Evolutionary conservation across 1,140 invertebrate genomes (phyloP), one percentile per base, ranked within the genome.

Genomic region (Oedothorax gibbosus): DNA sequence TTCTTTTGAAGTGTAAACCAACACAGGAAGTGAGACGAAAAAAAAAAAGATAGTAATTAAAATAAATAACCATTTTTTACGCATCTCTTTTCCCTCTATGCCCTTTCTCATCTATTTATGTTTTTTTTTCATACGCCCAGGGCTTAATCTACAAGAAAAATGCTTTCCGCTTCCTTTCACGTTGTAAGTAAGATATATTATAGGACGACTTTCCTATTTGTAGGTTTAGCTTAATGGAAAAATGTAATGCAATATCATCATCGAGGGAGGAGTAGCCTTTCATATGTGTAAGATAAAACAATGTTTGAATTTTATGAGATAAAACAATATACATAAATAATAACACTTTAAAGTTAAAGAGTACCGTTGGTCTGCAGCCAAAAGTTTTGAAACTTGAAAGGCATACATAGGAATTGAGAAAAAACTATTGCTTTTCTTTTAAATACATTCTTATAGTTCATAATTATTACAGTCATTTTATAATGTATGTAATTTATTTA

Each of bases 51-150:
- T 21, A 60, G 75, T 77, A 77, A 77, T 77, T 77, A 77, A 77
- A 77, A 77, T 60, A 77, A 77, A 77, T 77, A 77, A 77, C 57
- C 75, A 11, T 68, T 68, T 68, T 68, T 68, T 68, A 11, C 10
- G 14, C 15, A 68, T 51, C 50, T 18, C 51, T 49, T 64, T 77
- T 77, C n/a, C 10, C 49, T 35, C 54, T 7, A 62, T 75, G 11
- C 53, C 11, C 12, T 75, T 35, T 57, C 11, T 75, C 51, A 35
- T 60, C 9, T 73, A 53, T 53, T 15, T 21, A 15, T 18, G 75
- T 7, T 20, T 20, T 7, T 77, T 10, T 77, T 57, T 50, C 18
- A 20, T 54, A 64, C 51, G 21, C 75, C 57, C 57, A 64, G 62
- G 75, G 75, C 56, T 65, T 77, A 62, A 77, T 64, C 60, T 64